Conservation (phyloP, 2,113 vertebrate species). For the Seriola quinqueradiata region DNA sequence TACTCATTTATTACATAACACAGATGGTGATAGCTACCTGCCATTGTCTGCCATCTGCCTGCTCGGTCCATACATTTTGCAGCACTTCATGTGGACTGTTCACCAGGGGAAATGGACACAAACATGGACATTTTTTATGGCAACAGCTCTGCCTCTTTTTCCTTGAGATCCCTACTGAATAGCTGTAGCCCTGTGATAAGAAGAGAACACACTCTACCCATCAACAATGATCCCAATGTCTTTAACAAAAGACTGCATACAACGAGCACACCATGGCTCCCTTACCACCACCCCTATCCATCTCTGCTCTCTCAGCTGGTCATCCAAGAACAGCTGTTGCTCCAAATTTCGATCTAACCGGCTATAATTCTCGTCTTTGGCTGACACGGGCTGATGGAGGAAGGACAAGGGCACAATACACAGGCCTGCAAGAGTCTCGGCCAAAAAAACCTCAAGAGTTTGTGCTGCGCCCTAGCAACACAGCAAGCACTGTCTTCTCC, state of each 20-base stretch:
- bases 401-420: constrained; percentile 69
- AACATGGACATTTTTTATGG: constrained; percentile 18
- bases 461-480: constrained; percentile 79
- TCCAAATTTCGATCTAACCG: constrained; percentile 71
- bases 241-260: constrained; percentile 65
- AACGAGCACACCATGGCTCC: constrained; percentile 32
- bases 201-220: constrained; percentile 56
- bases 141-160: constrained; percentile 46
- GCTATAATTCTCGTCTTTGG: constrained; percentile 63
- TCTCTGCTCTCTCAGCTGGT: constrained; percentile 47
- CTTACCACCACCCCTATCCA: constrained; percentile 40
- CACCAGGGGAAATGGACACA: constrained; percentile 26
- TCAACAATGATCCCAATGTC: constrained; percentile 70
- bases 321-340: constrained; percentile 73
- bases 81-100: constrained; percentile 10
- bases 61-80: constrained; percentile 12
- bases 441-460: constrained; percentile 58
- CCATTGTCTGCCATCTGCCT: constrained; percentile 44
- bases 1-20: constrained; percentile 34
- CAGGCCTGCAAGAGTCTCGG: constrained; percentile 60
- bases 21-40: constrained; percentile 37
- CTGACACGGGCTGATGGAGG: constrained; percentile 48
- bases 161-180: constrained; percentile 40
- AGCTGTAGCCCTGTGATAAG: constrained; percentile 61
- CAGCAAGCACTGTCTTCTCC: constrained; percentile 49